A percentile compares a stretch with the other conserved stretches of the same genome.
phyloP scores from a whole-genome alignment of 2,888 invertebrate genomes.

The Catocala fraxini region DNA sequence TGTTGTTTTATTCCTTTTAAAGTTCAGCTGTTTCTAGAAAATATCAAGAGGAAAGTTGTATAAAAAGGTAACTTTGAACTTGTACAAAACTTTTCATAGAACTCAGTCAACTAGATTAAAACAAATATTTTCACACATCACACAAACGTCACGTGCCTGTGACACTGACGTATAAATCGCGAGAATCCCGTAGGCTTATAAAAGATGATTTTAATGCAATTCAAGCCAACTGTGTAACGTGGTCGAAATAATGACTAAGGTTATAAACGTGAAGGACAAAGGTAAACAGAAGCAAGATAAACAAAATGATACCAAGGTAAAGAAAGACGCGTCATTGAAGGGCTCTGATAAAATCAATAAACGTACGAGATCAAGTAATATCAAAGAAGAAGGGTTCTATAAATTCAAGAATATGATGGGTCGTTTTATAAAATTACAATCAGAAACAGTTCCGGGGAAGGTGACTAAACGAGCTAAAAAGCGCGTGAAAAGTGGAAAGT shows the following conservation, averaged over 20 bases:
- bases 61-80: not conserved
- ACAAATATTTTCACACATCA: constrained; percentile 17
- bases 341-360: constrained; percentile 31
- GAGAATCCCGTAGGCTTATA: constrained; percentile 55
- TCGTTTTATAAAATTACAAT: constrained; percentile 59
- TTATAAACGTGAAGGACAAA: constrained; percentile 53
- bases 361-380: constrained; percentile 63
- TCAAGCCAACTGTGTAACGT: constrained; percentile 22
- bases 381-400: constrained; percentile 71
- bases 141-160: constrained; percentile 22
- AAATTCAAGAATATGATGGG: constrained; percentile 68
- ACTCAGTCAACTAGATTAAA: constrained; percentile 42
- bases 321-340: constrained; percentile 36
- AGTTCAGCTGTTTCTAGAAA: too few relatives aligned
- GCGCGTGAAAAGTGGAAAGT: constrained; percentile 52
- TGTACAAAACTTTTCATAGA: constrained; percentile 16
- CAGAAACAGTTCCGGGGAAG: constrained; percentile 37
- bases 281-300: constrained; percentile 48
- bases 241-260: constrained; percentile 54
- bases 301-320: constrained; percentile 44
- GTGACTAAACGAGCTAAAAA: constrained; percentile 54
- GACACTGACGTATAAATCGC: constrained; percentile 40
- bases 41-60: too few relatives aligned
- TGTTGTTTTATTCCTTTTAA: too few relatives aligned
- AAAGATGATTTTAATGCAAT: constrained; percentile 34